Conservation (phyloP, 2,888 invertebrate genomes). For the Panzeria rudis region DNA sequence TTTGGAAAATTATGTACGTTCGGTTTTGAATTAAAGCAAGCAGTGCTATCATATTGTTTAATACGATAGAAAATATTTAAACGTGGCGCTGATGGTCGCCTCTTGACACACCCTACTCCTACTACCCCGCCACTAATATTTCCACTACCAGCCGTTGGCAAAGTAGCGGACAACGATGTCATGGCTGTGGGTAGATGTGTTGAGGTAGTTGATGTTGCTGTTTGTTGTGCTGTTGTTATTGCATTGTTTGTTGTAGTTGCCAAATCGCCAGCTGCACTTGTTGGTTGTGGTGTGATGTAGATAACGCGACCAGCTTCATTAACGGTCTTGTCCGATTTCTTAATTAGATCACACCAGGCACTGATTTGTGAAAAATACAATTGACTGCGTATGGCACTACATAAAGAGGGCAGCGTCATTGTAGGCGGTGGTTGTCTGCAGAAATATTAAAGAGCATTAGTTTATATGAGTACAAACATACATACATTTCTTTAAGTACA, state of each 20-base stretch:
- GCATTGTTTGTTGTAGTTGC: constrained; percentile 75
- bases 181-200: constrained; percentile 42
- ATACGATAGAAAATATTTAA: constrained; percentile 83
- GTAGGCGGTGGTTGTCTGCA: constrained; percentile 87
- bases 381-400: constrained; percentile 96
- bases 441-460: constrained; percentile 14
- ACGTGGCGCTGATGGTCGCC: constrained; percentile 76
- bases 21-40: constrained; percentile 82
- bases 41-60: constrained; percentile 80
- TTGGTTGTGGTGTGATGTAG: constrained; percentile 76
- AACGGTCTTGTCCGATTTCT: constrained; percentile 82
- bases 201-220: constrained; percentile 50
- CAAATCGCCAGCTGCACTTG: constrained; percentile 78
- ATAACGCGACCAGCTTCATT: constrained; percentile 83
- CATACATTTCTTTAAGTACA: no score
- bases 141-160: constrained; percentile 29
- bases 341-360: constrained; percentile 89
- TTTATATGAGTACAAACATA: background rate
- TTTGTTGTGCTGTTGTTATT: constrained; percentile 75
- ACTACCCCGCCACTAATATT: constrained; percentile 1
- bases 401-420: constrained; percentile 88
- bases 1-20: constrained; percentile 83
- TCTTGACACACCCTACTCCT: constrained; percentile 50
- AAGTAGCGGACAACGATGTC: constrained; percentile 7
- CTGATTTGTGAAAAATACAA: constrained; percentile 98